Evolutionary conservation across 2,113 vertebrate genomes (phyloP), one percentile per base, ranked within the genome.

Genomic region (Psophia crepitans): DNA sequence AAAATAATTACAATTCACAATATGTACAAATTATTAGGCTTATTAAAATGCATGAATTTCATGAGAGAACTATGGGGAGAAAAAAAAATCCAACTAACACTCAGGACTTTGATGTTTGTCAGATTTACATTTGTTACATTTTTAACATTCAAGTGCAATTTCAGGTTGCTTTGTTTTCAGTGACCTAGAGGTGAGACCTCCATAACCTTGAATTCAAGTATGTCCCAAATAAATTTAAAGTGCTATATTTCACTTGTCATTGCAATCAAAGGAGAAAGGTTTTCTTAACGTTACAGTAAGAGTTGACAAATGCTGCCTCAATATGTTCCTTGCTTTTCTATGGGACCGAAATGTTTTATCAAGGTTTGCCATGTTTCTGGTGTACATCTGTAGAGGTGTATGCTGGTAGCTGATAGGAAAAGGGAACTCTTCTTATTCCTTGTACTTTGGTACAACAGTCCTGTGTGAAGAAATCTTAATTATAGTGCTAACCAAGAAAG

Each of bases 381-480:
- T 6, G 0, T 44, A 28, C 0, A 0, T 74, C 51, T 90, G 5
- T 46, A 48, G 27, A 68, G 8, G 6, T 68, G 13, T 33, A 14
- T 14, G 4, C 20, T 73, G 28, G n/a, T 49, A 66, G 35, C 18
- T 89, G 65, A 48, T 5, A 46, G 57, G 77, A 60, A 64, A 82
- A 83, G 44, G 30, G 14, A 56, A 10, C 15, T 39, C 5, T 12
- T 4, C 43, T 58, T 46, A 20, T 57, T 44, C 8, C 14, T 69
- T 77, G 10, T 81, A 26, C 30, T 66, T 87, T 11, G 5, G 23
- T 83, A 21, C 14, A 65, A 3, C 12, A 73, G 20, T 54, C 9
- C 18, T 43, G 1, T 24, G 27, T 87, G 65, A 82, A 56, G 43
- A 61, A 76, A 44, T 82, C 21, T 87, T 68, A 54, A 9, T 32